A percentile compares a stretch with the other conserved stretches of the same genome.
Evolutionary conservation across 2,888 invertebrate genomes (phyloP).

Genomic region (Stratiomys singularior): DNA sequence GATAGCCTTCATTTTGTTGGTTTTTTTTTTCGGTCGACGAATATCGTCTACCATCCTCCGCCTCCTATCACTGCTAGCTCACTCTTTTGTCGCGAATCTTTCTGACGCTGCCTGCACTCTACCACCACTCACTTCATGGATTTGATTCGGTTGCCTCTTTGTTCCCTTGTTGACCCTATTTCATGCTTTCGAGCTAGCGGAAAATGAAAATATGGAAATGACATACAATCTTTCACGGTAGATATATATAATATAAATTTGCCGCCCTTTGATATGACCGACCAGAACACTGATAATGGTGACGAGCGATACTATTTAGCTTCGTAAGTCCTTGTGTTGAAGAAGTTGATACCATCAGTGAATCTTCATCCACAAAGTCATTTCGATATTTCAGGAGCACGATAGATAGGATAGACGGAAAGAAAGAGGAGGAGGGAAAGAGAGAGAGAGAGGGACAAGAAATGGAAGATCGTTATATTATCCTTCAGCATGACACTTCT

Average conservation of each 20-base stretch:
- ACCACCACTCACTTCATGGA: background rate
- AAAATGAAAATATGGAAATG: slow-evolving; percentile 44
- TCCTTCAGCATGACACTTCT: slow-evolving; percentile 19
- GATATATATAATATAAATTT: slow-evolving; percentile 31
- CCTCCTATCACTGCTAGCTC: background rate
- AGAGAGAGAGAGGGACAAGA: background rate
- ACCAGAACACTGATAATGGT: background rate
- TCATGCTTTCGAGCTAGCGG: slow-evolving; percentile 21
- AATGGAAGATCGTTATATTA: slow-evolving; percentile 13
- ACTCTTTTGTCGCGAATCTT: background rate
- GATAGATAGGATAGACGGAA: background rate
- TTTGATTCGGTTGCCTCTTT: background rate
- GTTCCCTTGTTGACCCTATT: slow-evolving; percentile 38
- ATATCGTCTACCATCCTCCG: background rate
- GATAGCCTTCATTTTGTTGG: slow-evolving; percentile 22
- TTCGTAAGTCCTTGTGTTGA: background rate
- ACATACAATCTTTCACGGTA: slow-evolving; percentile 9
- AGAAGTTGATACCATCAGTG: background rate
- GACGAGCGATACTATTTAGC: slow-evolving; percentile 6
- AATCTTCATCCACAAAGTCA: background rate
- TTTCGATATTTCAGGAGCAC: background rate
- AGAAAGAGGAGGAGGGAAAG: background rate
- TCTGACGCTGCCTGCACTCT: background rate
- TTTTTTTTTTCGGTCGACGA: too few species aligned
- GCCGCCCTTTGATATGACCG: slow-evolving; percentile 7